Percentiles rank a stretch among this genome's conserved stretches.
Conservation (phyloP, 2,888 invertebrate species). For the Pyrocoelia pectoralis region DNA sequence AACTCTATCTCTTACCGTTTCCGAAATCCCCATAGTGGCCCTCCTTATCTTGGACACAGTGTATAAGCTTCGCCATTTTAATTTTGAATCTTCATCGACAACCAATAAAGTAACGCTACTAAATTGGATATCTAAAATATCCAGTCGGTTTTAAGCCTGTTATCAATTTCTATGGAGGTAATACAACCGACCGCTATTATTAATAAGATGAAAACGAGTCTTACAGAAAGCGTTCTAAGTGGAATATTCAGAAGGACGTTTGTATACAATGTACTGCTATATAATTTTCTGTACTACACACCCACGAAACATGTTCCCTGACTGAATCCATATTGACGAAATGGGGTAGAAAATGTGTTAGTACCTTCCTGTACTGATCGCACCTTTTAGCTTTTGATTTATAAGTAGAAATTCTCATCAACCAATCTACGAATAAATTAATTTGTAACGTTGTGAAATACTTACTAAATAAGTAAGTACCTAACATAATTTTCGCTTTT, state of each 20-base stretch:
- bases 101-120: slow-evolving; percentile 38
- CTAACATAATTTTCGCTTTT: too few relatives aligned
- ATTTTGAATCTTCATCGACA: slow-evolving; percentile 26
- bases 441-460: too few relatives aligned
- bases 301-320: slow-evolving; percentile 32
- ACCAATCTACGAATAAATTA: too few relatives aligned
- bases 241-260: slow-evolving; percentile 19
- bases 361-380: slow-evolving; percentile 2
- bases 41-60: too few relatives aligned
- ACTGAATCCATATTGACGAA: neutral
- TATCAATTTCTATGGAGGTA: slow-evolving; percentile 41
- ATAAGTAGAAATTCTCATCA: too few relatives aligned
- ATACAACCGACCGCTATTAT: slow-evolving; percentile 28
- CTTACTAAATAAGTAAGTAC: too few relatives aligned
- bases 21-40: too few relatives aligned
- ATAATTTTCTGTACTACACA: slow-evolving; percentile 42
- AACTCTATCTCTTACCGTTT: too few relatives aligned
- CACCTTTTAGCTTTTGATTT: neutral
- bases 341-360: neutral
- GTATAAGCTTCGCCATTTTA: slow-evolving; percentile 16
- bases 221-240: too few relatives aligned
- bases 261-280: slow-evolving; percentile 37
- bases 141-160: slow-evolving; percentile 38
- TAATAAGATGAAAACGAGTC: too few relatives aligned
- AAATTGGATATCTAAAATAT: slow-evolving; percentile 39